A percentile compares a stretch with the other conserved stretches of the same genome.
Conservation (phyloP, 2,113 vertebrate genomes). For the Pionites leucogaster region DNA sequence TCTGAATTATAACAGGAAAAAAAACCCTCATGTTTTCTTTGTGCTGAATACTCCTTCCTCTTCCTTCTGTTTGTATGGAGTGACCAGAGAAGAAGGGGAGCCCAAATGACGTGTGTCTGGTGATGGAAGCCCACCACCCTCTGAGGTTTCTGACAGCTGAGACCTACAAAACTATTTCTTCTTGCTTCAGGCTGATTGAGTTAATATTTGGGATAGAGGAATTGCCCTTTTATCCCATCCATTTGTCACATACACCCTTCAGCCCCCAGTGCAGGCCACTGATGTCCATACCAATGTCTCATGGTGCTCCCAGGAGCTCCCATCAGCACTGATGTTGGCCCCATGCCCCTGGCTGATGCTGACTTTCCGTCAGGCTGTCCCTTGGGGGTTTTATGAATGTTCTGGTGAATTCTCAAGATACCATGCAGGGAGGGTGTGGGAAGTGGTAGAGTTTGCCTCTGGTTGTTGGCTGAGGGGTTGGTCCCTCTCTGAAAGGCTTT, state of each 20-base stretch:
- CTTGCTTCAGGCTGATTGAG: not conserved
- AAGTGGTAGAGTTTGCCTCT: not conserved
- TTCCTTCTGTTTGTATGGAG: not conserved
- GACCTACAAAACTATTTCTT: not conserved
- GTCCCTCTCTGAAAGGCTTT: not conserved
- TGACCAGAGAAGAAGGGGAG: not conserved
- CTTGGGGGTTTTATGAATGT: not conserved
- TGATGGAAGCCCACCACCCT: not conserved
- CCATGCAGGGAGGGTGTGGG: not conserved
- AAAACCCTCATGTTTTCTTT: not conserved
- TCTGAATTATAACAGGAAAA: not conserved
- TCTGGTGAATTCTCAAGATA: constrained; percentile 3
- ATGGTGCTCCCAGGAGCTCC: not conserved
- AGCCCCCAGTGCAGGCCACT: not conserved
- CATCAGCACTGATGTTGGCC: not conserved
- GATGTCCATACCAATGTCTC: not conserved
- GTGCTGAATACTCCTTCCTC: not conserved
- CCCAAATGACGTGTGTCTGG: not conserved
- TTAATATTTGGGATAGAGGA: not conserved
- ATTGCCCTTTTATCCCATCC: not conserved
- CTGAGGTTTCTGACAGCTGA: not conserved
- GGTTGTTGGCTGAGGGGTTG: not conserved
- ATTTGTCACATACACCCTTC: not conserved
- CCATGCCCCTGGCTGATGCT: not conserved
- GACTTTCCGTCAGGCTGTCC: not conserved